Base-by-base conservation (phyloP, 2,888 invertebrate species). In the Campaea margaritaria region DNA sequence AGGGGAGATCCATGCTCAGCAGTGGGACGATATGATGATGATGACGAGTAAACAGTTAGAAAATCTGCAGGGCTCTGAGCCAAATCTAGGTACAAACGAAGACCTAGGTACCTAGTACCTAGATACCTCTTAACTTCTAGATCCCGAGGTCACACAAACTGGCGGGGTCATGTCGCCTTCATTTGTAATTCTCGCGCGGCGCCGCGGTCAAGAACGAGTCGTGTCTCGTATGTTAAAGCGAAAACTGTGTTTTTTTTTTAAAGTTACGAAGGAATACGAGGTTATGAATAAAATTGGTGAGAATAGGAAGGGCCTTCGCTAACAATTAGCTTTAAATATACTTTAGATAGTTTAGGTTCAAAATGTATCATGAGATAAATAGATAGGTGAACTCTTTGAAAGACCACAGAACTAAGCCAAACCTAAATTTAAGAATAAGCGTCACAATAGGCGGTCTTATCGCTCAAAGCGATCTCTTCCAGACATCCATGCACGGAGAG, bases 201-300 rank as follows among this genome's bases (percentile, higher is more conserved):
- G 9, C 58, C 57, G 55, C 63, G 68, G 69, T 71, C 71, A 69
- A 66, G 65, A 49, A 46, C 64, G 57, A 47, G 13, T 42, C 71
- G 69, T 69, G 71, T 11, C 31, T 39, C 27, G 58, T 28, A 7
- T 58, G 28, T 28, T 39, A 14, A 48, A 58, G 10, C 16, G 46
- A 46, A 36, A 41, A 15, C 15, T 45, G 34, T 2, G 1, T 12
- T 11, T 36, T 16, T 43, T 46, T 54, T 49, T 27, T 55, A 21
- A 14, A 52, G 51, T 58, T 47, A 58, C 51, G 36, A 47, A 45
- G 16, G 13, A 57, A 51, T 58, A 52, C 54, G 54, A 59, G 53
- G 41, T n/a, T n/a, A 8, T 10, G 34, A 41, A 43, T 58, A 51
- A 43, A 47, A 28, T 42, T 52, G 39, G 27, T 21, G 13, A 11